Evolutionary conservation across 2,888 invertebrate genomes (phyloP).

Genomic region (Coelopa pilipes): DNA sequence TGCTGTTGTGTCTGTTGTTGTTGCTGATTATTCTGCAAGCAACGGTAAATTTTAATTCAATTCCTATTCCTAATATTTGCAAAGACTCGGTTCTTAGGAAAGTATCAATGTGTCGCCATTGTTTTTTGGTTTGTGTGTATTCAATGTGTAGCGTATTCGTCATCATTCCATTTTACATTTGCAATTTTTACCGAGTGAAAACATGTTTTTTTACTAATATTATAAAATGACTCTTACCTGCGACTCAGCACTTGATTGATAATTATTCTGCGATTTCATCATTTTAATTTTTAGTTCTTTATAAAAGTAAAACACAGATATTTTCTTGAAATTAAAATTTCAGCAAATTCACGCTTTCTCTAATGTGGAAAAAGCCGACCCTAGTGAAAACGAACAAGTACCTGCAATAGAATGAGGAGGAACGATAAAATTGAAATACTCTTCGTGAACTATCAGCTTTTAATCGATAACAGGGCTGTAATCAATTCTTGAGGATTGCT

Average conservation of each 20-base stretch:
- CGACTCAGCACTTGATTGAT: slow-evolving; percentile 24
- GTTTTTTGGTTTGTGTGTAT: not conserved
- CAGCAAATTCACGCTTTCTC: slow-evolving; percentile 14
- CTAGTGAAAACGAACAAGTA: slow-evolving; percentile 3
- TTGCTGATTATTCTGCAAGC: not conserved
- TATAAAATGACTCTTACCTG: slow-evolving; percentile 17
- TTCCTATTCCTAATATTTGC: too few relatives aligned
- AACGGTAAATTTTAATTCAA: not conserved
- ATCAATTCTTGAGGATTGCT: too few relatives aligned
- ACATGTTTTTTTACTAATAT: not conserved
- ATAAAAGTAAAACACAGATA: too few relatives aligned
- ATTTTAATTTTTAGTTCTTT: slow-evolving; percentile 7
- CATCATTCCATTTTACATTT: slow-evolving; percentile 2
- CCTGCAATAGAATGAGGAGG: slow-evolving; percentile 6
- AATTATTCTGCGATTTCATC: slow-evolving; percentile 28
- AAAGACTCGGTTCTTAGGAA: too few relatives aligned
- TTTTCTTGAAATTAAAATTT: too few relatives aligned
- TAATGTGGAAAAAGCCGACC: slow-evolving; percentile 1
- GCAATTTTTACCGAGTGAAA: not conserved
- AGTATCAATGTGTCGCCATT: slow-evolving; percentile 11
- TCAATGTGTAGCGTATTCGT: not conserved
- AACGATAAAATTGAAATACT: not conserved
- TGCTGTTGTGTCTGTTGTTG: not conserved
- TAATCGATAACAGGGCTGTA: slow-evolving; percentile 30
- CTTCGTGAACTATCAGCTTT: not conserved